These are phyloP conservation scores for Hylaeus volcanicus DNA, from an alignment of 1,140 invertebrate genomes.

Conservation along the genomic window DNA sequence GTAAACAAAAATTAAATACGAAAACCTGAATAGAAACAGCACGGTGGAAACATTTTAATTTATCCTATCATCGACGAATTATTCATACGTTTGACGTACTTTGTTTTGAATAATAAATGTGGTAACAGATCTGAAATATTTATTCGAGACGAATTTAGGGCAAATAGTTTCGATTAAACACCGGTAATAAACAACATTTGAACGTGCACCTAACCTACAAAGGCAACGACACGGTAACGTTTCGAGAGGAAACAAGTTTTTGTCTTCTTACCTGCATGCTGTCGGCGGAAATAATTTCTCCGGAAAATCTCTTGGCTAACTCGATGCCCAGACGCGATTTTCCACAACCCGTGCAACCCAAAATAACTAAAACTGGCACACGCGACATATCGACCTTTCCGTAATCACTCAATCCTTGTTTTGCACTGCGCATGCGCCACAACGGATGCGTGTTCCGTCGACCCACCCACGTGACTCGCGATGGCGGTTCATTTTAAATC, in stretches of 20 bases:
- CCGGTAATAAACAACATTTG: conserved; percentile 43
- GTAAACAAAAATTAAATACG: background rate
- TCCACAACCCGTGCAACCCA: conserved; percentile 97
- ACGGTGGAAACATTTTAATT: background rate
- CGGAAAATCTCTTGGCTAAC: conserved; percentile 91
- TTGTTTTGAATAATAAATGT: background rate
- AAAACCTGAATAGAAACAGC: background rate
- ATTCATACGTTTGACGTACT: no score
- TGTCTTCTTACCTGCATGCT: conserved; percentile 95
- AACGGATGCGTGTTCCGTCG: conserved; percentile 5
- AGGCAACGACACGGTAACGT: background rate
- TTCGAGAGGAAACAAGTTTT: background rate
- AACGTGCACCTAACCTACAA: conserved; percentile 52
- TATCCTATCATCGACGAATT: background rate
- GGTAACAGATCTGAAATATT: no score
- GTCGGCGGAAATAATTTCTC: conserved; percentile 99
- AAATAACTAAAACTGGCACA: conserved; percentile 91
- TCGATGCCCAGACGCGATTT: conserved; percentile 98
- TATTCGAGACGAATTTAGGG: background rate
- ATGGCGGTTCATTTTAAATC: conserved; percentile 49
- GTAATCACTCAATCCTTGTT: conserved; percentile 40
- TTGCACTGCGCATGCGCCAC: conserved; percentile 60
- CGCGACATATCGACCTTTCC: conserved; percentile 68
- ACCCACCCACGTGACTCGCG: background rate
- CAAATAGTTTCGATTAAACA: background rate